Evolutionary conservation across 2,797 vertebrate species (phyloP), one percentile per base, ranked within the genome.

Genomic region (Notamacropus eugenii): DNA sequence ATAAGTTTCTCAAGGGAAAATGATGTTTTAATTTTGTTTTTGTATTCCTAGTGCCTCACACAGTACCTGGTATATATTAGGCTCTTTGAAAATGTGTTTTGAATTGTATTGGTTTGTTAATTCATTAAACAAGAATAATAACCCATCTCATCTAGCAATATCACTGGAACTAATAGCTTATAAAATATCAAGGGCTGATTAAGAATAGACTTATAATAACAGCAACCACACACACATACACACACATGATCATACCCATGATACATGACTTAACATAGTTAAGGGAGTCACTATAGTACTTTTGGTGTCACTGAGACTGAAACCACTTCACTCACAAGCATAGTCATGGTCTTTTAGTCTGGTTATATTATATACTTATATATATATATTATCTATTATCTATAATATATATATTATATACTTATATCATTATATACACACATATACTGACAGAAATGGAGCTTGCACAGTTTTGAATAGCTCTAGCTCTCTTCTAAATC

Each of bases 381-480:
- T 46, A 46, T 46, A 46, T 46, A 29, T 24, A 52, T 55, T 55
- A 55, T 55, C 0, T 11, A 11, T 12, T 55, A 11, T 55, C 9
- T 55, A 55, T 3, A 58, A 56, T 24, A 56, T 56, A 24, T 24
- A 56, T 24, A 56, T 95, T 62, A 90, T 34, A 62, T 46, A 46
- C 46, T 46, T 46, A 46, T 46, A 46, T 46, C 46, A 52, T 52
- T 8, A 62, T 46, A 50, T 8, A 50, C 3, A 92, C 57, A 87
- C 50, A 56, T 90, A 3, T 1, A 34, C 90, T 40, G 40, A 11
- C 40, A 27, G 8, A 46, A 82, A 82, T n/a, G 87, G 54, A 96
- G 58, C 46, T 92, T 90, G 52, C 91, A 82, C 90, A 93, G 93
- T 67, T 93, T 96, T 95, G 52, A 96, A 94, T 97, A 97, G 28